These are phyloP conservation scores for Heliconius nattereri DNA, from an alignment of 1,140 invertebrate species.

Conservation along the genomic window DNA sequence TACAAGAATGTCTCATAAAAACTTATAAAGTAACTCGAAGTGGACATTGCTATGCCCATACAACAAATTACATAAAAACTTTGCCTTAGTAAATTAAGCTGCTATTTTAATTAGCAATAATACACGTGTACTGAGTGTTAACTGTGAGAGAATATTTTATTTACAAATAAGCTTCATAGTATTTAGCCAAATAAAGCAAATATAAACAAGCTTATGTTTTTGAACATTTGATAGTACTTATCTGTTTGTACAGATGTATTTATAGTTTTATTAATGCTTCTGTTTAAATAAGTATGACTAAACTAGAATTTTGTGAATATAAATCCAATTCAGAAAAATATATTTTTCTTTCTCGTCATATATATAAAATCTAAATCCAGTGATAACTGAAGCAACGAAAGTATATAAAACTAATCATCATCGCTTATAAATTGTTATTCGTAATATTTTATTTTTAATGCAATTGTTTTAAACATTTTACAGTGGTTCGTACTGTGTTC, in stretches of 20 bases:
- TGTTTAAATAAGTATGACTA: too few relatives aligned
- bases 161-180: neutral
- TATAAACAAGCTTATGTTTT: neutral
- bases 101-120: constrained; percentile 3
- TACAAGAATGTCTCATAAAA: constrained; percentile 4
- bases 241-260: too few relatives aligned
- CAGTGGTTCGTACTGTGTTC: neutral
- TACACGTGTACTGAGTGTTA: neutral
- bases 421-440: too few relatives aligned
- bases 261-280: too few relatives aligned
- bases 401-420: too few relatives aligned
- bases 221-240: neutral
- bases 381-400: too few relatives aligned
- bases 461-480: neutral
- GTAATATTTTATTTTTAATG: neutral
- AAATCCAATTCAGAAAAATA: too few relatives aligned
- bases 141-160: neutral
- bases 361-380: too few relatives aligned
- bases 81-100: neutral
- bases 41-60: constrained; percentile 1
- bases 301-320: too few relatives aligned
- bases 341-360: too few relatives aligned
- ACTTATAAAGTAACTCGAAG: neutral
- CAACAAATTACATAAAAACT: constrained; percentile 6
- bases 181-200: neutral